These are phyloP conservation scores for Clitarchus hookeri DNA, from an alignment of 2,888 invertebrate species.

Conservation along the genomic window DNA sequence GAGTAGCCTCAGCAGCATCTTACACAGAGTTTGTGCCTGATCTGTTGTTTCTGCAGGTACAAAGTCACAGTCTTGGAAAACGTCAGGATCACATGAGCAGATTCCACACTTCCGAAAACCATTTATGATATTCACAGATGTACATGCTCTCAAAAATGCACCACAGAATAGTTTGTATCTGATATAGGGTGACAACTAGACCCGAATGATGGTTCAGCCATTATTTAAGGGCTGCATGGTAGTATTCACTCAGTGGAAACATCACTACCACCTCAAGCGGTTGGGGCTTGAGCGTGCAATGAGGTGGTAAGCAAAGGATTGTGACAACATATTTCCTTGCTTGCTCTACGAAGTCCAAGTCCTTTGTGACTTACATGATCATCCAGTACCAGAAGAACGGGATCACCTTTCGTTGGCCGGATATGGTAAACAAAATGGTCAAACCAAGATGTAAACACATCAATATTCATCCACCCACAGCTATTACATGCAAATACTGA, in stretches of 20 bases:
- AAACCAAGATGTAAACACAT: neutral
- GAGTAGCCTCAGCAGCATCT: neutral
- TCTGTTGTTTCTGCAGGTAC: neutral
- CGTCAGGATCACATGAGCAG: neutral
- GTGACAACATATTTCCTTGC: neutral
- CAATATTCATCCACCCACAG: neutral
- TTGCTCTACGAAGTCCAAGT: neutral
- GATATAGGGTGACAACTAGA: neutral
- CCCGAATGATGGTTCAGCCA: neutral
- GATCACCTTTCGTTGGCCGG: neutral
- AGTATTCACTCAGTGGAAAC: neutral
- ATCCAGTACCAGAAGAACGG: neutral
- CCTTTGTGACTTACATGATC: neutral
- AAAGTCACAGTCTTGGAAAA: neutral
- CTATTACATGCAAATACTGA: neutral
- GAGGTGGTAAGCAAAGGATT: neutral
- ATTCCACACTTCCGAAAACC: neutral
- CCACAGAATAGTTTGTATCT: neutral
- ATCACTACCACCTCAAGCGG: neutral
- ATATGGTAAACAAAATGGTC: neutral
- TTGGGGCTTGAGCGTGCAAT: neutral
- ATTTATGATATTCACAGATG: neutral
- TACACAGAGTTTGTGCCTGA: neutral
- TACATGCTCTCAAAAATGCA: neutral
- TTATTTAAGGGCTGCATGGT: neutral